Conservation (phyloP, 2,113 vertebrate species). For the Plecturocebus donacophilus region DNA sequence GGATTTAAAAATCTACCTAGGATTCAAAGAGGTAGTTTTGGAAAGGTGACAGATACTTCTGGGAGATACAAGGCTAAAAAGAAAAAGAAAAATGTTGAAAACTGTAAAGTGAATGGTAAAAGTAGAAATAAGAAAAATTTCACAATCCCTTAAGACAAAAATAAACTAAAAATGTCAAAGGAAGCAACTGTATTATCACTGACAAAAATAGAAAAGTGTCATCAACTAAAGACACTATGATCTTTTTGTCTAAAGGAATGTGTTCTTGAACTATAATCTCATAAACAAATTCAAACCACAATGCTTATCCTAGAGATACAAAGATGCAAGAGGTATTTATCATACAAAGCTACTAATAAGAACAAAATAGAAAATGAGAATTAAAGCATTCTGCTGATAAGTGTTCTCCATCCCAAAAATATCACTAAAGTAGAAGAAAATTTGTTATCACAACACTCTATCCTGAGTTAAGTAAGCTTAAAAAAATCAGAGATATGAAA, state of each 20-base stretch:
- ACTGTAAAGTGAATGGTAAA: background rate
- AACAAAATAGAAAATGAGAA: background rate
- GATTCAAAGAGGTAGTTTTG: background rate
- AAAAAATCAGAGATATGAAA: background rate
- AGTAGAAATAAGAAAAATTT: background rate
- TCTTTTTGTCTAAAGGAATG: background rate
- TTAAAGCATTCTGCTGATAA: background rate
- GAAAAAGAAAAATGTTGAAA: background rate
- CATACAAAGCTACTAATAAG: background rate
- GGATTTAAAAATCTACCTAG: background rate
- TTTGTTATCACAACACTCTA: background rate
- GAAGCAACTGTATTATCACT: background rate
- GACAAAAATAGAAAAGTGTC: background rate
- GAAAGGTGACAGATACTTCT: background rate
- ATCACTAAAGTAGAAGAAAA: background rate
- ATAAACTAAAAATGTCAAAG: background rate
- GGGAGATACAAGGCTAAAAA: background rate
- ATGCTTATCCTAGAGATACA: background rate
- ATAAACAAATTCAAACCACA: background rate
- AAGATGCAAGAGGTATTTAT: background rate
- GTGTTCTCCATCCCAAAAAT: accelerated
- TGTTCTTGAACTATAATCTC: background rate
- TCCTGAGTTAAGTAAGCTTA: background rate
- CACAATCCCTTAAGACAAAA: background rate
- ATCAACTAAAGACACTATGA: background rate